A percentile compares a stretch with the other conserved stretches of the same genome.
phyloP scores from a whole-genome alignment of 2,888 invertebrate genomes.

The Villa cingulata region DNA sequence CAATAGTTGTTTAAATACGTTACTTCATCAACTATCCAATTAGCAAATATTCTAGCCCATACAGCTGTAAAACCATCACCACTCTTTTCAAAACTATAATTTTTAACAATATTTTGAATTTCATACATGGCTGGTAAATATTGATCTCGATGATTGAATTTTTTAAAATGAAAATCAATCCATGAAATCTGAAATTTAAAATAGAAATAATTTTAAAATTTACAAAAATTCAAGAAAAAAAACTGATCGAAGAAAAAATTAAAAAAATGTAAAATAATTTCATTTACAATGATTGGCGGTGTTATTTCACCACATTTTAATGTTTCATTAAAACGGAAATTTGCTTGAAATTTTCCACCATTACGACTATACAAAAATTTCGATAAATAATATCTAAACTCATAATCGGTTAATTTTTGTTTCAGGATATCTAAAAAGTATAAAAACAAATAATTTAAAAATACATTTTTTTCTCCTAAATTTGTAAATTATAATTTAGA shows the following conservation, averaged over 20 bases:
- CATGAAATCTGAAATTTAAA: no score
- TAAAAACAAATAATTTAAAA: not conserved
- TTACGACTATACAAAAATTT: constrained; percentile 54
- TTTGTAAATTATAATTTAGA: constrained; percentile 6
- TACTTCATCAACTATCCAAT: constrained; percentile 67
- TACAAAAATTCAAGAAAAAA: constrained; percentile 4
- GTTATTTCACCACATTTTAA: constrained; percentile 48
- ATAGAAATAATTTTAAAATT: no score
- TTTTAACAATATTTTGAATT: constrained; percentile 42
- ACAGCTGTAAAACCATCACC: constrained; percentile 50
- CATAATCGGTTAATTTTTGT: constrained; percentile 36
- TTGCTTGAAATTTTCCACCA: constrained; percentile 54
- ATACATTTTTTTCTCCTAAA: constrained; percentile 7
- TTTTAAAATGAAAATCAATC: constrained; percentile 44
- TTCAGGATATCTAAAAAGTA: constrained; percentile 36
- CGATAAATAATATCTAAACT: constrained; percentile 50
- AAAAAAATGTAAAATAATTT: not conserved
- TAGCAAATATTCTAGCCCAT: constrained; percentile 58
- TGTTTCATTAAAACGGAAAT: constrained; percentile 47
- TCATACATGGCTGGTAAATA: constrained; percentile 63
- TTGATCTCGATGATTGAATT: constrained; percentile 46
- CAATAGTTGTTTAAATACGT: no score
- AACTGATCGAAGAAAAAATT: not conserved
- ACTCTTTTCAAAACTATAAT: constrained; percentile 42
- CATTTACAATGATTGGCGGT: constrained; percentile 36